These are phyloP conservation scores for Oreotrochilus melanogaster DNA, from an alignment of 2,113 vertebrate species.

Conservation along the genomic window DNA sequence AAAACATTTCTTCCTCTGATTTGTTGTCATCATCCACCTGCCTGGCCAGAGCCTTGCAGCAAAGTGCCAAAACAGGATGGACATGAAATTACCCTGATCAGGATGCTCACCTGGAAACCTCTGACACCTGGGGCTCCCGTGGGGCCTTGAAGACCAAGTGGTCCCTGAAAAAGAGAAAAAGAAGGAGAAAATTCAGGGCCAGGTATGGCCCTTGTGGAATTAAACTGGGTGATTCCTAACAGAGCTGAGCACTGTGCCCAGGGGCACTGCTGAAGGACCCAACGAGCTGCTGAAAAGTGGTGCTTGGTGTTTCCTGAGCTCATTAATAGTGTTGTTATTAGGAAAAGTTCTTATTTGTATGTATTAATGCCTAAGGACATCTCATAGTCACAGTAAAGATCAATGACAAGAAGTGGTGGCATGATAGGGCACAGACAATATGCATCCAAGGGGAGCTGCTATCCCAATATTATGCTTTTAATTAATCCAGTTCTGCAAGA, in stretches of 20 bases:
- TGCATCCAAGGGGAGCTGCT: neutral
- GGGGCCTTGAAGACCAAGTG: slow-evolving; percentile 86
- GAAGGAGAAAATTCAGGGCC: neutral
- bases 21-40: fast-evolving
- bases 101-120: slow-evolving; percentile 89
- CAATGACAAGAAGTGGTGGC: neutral
- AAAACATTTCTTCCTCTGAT: neutral
- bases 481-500: neutral
- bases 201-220: fast-evolving
- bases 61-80: fast-evolving
- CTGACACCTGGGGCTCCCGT: slow-evolving; percentile 83
- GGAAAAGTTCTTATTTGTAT: neutral
- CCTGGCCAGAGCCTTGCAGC: neutral
- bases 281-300: fast-evolving
- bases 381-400: fast-evolving
- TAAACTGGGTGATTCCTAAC: neutral
- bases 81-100: fast-evolving
- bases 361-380: neutral
- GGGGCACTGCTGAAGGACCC: neutral
- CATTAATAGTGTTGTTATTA: neutral
- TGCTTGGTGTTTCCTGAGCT: neutral
- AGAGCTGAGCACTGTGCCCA: fast-evolving
- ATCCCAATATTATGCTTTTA: neutral
- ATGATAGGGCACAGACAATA: fast-evolving
- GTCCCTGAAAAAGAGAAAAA: slow-evolving; percentile 81